These are phyloP conservation scores for Gerosis bhagava DNA, from an alignment of 2,888 invertebrate species.

Conservation along the genomic window DNA sequence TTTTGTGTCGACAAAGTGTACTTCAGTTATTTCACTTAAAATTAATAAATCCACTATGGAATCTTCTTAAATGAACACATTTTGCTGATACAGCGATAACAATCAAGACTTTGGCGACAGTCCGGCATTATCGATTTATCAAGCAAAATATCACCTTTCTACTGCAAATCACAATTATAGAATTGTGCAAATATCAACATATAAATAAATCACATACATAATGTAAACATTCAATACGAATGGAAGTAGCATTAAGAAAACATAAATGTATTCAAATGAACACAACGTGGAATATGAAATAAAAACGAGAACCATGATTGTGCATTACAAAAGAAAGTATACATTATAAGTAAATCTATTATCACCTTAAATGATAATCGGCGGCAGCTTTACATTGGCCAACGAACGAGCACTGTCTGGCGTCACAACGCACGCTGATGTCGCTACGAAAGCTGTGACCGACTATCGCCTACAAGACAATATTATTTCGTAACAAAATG, in stretches of 20 bases:
- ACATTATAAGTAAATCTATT: conserved; percentile 66
- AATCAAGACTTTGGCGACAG: conserved; percentile 68
- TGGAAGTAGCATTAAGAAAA: conserved; percentile 36
- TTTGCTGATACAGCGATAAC: conserved; percentile 40
- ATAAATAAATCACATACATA: conserved; percentile 66
- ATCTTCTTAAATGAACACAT: conserved; percentile 53
- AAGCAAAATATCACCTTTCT: conserved; percentile 35
- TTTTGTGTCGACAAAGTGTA: conserved; percentile 70
- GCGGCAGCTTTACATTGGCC: conserved; percentile 41
- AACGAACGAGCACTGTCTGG: conserved; percentile 56
- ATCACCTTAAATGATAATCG: conserved; percentile 64
- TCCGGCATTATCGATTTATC: conserved; percentile 32
- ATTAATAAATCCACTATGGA: conserved; percentile 61
- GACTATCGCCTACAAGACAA: conserved; percentile 53
- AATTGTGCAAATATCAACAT: conserved; percentile 66
- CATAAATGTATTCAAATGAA: conserved; percentile 49
- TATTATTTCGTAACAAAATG: conserved; percentile 68
- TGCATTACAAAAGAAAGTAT: conserved; percentile 67
- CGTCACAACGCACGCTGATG: conserved; percentile 52
- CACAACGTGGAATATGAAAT: conserved; percentile 49
- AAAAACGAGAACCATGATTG: conserved; percentile 68
- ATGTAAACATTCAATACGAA: conserved; percentile 54
- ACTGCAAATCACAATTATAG: conserved; percentile 49
- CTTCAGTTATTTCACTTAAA: conserved; percentile 68
- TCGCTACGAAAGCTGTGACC: conserved; percentile 43